These are phyloP conservation scores for Miniopterus natalensis DNA, from an alignment of 2,113 vertebrate species.

Conservation along the genomic window DNA sequence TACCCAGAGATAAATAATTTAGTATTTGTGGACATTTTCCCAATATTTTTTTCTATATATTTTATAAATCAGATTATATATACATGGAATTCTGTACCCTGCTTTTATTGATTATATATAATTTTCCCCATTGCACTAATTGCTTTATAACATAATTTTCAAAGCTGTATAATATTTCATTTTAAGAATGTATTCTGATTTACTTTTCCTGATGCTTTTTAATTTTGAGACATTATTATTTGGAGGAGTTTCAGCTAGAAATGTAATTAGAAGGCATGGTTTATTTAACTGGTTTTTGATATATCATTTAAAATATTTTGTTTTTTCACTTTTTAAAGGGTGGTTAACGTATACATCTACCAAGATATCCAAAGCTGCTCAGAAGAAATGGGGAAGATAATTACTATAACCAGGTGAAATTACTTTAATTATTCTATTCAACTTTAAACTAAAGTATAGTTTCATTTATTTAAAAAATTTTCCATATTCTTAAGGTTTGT, in stretches of 20 bases:
- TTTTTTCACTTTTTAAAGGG: constrained; percentile 22
- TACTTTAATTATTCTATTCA: not conserved
- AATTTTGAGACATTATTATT: constrained; percentile 37
- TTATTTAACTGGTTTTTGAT: constrained; percentile 37
- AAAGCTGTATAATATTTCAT: not conserved
- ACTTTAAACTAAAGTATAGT: constrained; percentile 31
- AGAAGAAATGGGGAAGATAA: not conserved
- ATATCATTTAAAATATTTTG: not conserved
- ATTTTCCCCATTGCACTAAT: not conserved
- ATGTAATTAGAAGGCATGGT: not conserved
- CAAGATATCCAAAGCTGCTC: not conserved
- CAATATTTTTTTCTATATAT: not conserved
- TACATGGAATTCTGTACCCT: not conserved
- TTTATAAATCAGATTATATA: not conserved
- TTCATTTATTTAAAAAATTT: not conserved
- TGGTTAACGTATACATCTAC: not conserved
- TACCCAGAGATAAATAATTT: not conserved
- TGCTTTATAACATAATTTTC: not conserved
- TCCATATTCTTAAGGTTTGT: not conserved
- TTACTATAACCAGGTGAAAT: not conserved
- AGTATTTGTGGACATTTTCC: not conserved
- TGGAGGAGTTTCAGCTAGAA: not conserved
- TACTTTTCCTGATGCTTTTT: not conserved
- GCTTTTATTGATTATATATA: not conserved
- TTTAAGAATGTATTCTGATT: not conserved